These are phyloP conservation scores for Notoglanidium macrostoma DNA, from an alignment of 2,797 vertebrate genomes.

Conservation along the genomic window DNA sequence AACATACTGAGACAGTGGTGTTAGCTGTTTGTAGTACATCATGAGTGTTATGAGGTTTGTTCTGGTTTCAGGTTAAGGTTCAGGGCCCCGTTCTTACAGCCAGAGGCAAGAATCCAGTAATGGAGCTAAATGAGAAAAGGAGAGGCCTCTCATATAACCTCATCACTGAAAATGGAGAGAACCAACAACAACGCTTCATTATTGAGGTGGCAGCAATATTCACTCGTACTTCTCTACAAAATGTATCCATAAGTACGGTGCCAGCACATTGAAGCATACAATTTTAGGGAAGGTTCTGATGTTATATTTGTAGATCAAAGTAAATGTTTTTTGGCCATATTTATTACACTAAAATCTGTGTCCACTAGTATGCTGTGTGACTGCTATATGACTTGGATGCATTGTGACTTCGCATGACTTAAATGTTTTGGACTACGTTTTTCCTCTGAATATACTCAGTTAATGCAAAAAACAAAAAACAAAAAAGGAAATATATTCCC, in stretches of 20 bases:
- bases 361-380: background rate
- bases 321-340: background rate
- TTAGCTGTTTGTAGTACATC: background rate
- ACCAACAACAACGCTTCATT: conserved; percentile 91
- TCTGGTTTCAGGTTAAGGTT: conserved; percentile 46
- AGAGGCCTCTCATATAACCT: conserved; percentile 91
- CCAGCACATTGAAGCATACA: background rate
- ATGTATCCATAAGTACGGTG: background rate
- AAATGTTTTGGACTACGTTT: background rate
- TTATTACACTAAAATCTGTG: background rate
- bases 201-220: conserved; percentile 80
- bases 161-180: conserved; percentile 89
- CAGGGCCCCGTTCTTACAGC: conserved; percentile 91
- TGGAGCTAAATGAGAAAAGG: conserved; percentile 94
- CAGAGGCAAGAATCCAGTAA: conserved; percentile 92
- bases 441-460: background rate
- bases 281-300: background rate
- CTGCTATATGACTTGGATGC: background rate
- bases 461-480: too few species aligned
- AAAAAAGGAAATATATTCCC: background rate
- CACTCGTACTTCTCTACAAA: background rate
- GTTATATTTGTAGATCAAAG: background rate
- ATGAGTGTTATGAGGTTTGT: background rate
- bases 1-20: background rate
- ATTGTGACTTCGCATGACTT: background rate